Base-by-base conservation (phyloP, 2,797 vertebrate species). In the Chrosomus eos region DNA sequence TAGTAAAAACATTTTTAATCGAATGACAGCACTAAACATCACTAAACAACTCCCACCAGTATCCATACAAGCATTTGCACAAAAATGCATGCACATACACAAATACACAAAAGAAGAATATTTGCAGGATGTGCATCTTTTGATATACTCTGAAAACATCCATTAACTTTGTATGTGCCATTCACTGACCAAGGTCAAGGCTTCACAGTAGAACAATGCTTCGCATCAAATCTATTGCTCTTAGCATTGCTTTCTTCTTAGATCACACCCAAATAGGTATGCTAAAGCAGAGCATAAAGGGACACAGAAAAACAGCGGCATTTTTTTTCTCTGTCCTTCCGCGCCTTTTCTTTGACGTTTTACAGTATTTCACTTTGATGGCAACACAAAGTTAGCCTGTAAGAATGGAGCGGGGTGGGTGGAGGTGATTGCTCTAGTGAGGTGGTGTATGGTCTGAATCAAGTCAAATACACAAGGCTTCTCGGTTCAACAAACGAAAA, bases 241-340 rank as follows among this genome's bases (percentile, higher is more conserved):
- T 80, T 75, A 80, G 38, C 11, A 23, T 80, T 81, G 82, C 73
- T 74, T 87, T 85, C 77, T 68, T 64, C 79, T 88, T 77, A 68
- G 58, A 82, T 80, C 81, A 80, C 64, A 36, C 66, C 36, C 82
- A 77, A 87, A 48, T 13, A 62, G 60, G 78, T 78, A 81, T 85
- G 73, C 82, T 87, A 68, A 60, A 58, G 78, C 73, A 80, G 60
- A 88, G 60, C 88, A 92, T 93, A 93, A 93, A 94, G 92, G 93
- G 90, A 90, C 88, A 89, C 88, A 89, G 89, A 92, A 94, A 93
- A 94, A 95, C 94, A 90, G 90, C 89, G 87, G 87, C 92, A 76
- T 77, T 84, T n/a, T 71, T 76, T 48, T 48, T 2, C 45, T 5
- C 45, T 48, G 45, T 48, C 45, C 45, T 8, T 4, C 93, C 91